Evolutionary conservation across 2,113 vertebrate genomes (phyloP), one percentile per base, ranked within the genome.

Genomic region (Trematomus loennbergii): DNA sequence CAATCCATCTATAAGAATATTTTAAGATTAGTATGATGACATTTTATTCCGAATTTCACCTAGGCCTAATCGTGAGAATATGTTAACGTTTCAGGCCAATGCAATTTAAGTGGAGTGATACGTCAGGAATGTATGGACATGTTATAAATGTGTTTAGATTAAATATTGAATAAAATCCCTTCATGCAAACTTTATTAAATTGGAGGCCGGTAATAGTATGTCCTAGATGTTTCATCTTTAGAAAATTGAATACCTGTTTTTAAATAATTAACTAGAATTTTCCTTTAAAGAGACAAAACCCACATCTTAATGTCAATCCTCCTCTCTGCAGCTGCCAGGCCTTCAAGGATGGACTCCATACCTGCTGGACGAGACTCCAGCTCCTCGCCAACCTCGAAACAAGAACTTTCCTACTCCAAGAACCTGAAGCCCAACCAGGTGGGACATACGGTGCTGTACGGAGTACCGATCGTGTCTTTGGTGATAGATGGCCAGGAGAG

Each of bases 391-490:
- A 96, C 93, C 94, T 97, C 97, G 64, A 98, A 99, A 90, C 96
- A 97, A 90, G 97, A 98, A 93, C 92, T 97, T 91, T 91, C 94
- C 59, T 98, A 97, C 91, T 83, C 95, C 92, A 94, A 94, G 66
- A 93, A 95, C 75, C 94, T 99, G 57, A 99, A 99, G 84, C 97
- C 98, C 85, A 99, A 99, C 94, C 97, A 98, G 86, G 97, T 99
- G 84, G 96, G 97, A n/a, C 96, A 98, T 94, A 97, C 97, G 43
- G 96, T 96, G 36, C 94, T 99, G 89, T 98, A 99, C 88, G 97
- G 97, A 85, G 96, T 99, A 88, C 97, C 97, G 81, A 98, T 98
- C 74, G 97, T 98, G 59, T 97, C 97, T 17, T 90, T 98, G 94
- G 97, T 98, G 78, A 98, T 98, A 87, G 97, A 98, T 89, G 96